These are phyloP conservation scores for Acrobeloides nanus DNA, from an alignment of 2,888 invertebrate species.

Conservation along the genomic window DNA sequence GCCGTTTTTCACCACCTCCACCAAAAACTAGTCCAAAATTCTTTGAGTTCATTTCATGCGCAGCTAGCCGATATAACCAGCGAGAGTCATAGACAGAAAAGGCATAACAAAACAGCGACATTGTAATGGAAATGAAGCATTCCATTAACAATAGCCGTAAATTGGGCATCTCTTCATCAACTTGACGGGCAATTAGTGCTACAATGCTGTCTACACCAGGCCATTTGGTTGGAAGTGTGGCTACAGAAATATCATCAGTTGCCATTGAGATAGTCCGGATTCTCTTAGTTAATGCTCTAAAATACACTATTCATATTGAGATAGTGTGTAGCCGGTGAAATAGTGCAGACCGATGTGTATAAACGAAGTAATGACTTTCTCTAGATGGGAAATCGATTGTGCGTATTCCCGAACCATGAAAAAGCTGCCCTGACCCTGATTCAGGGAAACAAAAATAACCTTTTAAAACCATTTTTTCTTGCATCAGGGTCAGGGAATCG, in stretches of 20 bases:
- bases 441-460: no score
- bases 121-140: constrained; percentile 75
- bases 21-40: constrained; percentile 79
- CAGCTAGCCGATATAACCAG: constrained; percentile 73
- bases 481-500: no score
- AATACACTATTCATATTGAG: not conserved
- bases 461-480: no score
- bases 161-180: constrained; percentile 83
- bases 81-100: constrained; percentile 86
- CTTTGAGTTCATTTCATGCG: constrained; percentile 70
- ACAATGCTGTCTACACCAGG: constrained; percentile 85
- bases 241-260: constrained; percentile 29
- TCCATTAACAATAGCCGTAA: constrained; percentile 84
- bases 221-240: constrained; percentile 60
- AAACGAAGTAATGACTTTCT: no score
- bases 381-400: no score
- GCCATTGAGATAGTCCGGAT: constrained; percentile 15
- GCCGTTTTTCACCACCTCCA: constrained; percentile 76
- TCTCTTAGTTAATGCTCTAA: constrained; percentile 25
- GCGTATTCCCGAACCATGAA: no score
- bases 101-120: constrained; percentile 80
- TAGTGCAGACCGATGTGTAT: no score
- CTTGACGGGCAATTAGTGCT: constrained; percentile 79
- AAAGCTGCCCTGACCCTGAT: no score
- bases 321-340: not conserved